Percentiles rank a stretch among this genome's conserved stretches.
These are phyloP conservation scores for Lepetodrilus schrolli DNA, from an alignment of 2,888 invertebrate species.

Conservation along the genomic window DNA sequence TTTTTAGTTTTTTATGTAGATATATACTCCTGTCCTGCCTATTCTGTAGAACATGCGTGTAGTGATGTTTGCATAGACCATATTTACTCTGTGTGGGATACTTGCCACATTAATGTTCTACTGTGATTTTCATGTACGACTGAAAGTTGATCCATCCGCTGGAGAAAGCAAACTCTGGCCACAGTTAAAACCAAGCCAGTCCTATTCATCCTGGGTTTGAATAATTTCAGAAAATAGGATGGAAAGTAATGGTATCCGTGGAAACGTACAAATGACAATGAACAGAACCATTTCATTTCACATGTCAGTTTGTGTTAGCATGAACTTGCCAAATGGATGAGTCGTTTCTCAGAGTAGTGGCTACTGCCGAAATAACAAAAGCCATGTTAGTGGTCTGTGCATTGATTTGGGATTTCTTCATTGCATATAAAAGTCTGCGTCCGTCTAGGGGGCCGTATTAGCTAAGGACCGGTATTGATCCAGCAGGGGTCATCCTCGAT, in stretches of 20 bases:
- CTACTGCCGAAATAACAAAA: not conserved
- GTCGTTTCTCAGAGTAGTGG: not conserved
- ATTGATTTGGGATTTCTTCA: conserved; percentile 22
- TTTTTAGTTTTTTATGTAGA: too few species aligned
- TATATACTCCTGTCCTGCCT: too few species aligned
- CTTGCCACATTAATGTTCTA: not conserved
- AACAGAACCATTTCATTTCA: conserved; percentile 2
- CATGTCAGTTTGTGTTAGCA: not conserved
- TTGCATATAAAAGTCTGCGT: not conserved
- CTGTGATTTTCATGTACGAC: not conserved
- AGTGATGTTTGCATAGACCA: not conserved
- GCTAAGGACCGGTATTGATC: not conserved
- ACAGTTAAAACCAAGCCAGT: not conserved
- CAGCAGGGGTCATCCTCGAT: not conserved
- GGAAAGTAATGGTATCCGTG: conserved; percentile 7
- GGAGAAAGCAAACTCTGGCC: not conserved
- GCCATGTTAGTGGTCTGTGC: not conserved
- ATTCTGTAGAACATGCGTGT: not conserved
- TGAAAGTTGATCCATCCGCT: not conserved
- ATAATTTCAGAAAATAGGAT: not conserved
- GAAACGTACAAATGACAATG: conserved; percentile 4
- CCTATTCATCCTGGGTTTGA: not conserved
- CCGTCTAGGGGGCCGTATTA: not conserved
- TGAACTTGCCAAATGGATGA: not conserved
- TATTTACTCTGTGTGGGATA: too few species aligned